These are phyloP conservation scores for Chloroceryle aenea DNA, from an alignment of 2,113 vertebrate genomes.

Conservation along the genomic window DNA sequence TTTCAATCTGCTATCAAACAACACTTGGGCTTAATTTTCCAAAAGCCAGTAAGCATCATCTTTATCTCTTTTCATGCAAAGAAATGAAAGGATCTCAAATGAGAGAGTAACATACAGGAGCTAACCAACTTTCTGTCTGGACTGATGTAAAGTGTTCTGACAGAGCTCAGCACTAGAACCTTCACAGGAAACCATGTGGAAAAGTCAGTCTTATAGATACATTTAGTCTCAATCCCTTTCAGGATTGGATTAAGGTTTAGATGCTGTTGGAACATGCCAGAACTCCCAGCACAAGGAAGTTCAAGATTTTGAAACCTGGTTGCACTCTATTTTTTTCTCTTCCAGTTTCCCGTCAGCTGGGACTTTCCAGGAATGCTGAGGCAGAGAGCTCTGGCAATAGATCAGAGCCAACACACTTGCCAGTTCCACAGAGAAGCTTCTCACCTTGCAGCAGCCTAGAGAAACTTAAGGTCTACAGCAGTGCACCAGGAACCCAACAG, in stretches of 20 bases:
- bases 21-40: neutral
- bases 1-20: neutral
- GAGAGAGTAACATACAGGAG: neutral
- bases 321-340: neutral
- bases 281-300: neutral
- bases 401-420: neutral
- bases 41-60: neutral
- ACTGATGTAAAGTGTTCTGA: neutral
- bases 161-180: neutral
- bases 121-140: neutral
- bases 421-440: neutral
- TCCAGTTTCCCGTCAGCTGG: neutral
- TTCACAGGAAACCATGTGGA: neutral
- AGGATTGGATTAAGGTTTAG: neutral
- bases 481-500: neutral
- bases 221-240: neutral
- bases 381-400: neutral
- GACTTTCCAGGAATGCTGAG: neutral
- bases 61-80: neutral
- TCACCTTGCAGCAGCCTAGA: neutral
- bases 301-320: neutral
- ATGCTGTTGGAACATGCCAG: neutral
- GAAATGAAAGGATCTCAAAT: neutral
- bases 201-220: neutral
- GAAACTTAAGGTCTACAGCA: neutral